These are phyloP conservation scores for Encarsia formosa DNA, from an alignment of 2,888 invertebrate genomes.

Conservation along the genomic window DNA sequence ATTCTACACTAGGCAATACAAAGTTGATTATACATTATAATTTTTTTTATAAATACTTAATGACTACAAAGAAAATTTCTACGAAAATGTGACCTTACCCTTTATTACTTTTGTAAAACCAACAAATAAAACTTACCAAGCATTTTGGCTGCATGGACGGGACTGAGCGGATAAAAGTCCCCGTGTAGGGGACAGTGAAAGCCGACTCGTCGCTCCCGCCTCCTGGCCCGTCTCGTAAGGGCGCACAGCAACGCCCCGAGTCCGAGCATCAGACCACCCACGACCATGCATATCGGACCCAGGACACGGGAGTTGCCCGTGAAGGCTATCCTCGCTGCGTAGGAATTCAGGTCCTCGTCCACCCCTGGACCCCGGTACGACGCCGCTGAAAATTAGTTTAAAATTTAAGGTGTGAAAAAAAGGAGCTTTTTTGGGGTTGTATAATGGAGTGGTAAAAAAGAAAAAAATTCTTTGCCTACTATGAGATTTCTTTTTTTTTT, in stretches of 20 bases:
- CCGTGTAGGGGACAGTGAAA: constrained; percentile 76
- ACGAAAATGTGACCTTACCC: no score
- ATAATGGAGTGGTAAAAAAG: no score
- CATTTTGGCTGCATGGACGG: constrained; percentile 53
- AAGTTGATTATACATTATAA: no score
- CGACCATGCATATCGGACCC: constrained; percentile 70
- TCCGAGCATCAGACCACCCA: constrained; percentile 69
- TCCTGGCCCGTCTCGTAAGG: constrained; percentile 64
- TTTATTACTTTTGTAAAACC: no score
- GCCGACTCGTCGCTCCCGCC: constrained; percentile 65
- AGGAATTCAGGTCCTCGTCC: constrained; percentile 69
- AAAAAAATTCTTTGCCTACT: no score
- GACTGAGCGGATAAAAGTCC: constrained; percentile 72
- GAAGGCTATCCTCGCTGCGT: constrained; percentile 68
- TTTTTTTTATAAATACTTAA: no score
- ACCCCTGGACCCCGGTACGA: constrained; percentile 71
- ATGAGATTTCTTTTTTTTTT: no score
- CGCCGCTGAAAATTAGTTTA: constrained; percentile 58
- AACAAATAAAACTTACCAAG: constrained; percentile 40
- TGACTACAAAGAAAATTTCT: no score
- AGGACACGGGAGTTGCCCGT: constrained; percentile 70
- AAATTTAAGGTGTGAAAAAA: neutral
- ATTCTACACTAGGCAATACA: no score
- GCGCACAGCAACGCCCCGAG: constrained; percentile 64
- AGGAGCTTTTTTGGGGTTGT: no score